Percentiles rank a stretch among this genome's conserved stretches.
Conservation (phyloP, 2,888 invertebrate species). For the Poecilus cupreus region DNA sequence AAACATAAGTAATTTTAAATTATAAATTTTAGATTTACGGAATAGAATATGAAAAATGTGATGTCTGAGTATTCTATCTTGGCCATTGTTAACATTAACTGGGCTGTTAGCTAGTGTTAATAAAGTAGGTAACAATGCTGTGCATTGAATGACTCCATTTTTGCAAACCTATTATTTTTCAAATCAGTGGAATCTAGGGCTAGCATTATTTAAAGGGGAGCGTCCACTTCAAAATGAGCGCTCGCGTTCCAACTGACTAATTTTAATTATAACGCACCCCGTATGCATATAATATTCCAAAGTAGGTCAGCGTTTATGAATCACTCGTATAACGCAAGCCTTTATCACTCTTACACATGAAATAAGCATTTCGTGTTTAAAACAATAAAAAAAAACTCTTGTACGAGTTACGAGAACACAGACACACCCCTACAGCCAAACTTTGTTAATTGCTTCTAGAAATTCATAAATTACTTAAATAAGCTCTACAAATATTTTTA, state of each 20-base stretch:
- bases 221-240: neutral
- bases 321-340: neutral
- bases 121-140: too few relatives aligned
- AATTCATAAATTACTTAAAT: neutral
- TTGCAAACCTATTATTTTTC: too few relatives aligned
- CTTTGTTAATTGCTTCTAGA: neutral
- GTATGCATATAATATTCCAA: conserved; percentile 2
- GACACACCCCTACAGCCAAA: neutral
- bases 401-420: neutral
- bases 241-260: neutral
- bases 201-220: too few relatives aligned
- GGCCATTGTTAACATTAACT: too few relatives aligned
- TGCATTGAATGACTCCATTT: too few relatives aligned
- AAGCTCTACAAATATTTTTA: neutral
- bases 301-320: conserved; percentile 21
- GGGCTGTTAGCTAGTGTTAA: too few relatives aligned
- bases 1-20: too few relatives aligned
- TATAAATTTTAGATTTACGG: too few relatives aligned
- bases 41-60: too few relatives aligned
- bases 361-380: conserved; percentile 33
- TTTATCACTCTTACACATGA: conserved; percentile 38
- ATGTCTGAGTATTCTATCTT: too few relatives aligned
- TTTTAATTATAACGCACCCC: neutral
- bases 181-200: too few relatives aligned
- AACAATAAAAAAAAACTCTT: conserved; percentile 22